Conservation (phyloP, 2,888 invertebrate genomes). For the Trachelus troglodyta region DNA sequence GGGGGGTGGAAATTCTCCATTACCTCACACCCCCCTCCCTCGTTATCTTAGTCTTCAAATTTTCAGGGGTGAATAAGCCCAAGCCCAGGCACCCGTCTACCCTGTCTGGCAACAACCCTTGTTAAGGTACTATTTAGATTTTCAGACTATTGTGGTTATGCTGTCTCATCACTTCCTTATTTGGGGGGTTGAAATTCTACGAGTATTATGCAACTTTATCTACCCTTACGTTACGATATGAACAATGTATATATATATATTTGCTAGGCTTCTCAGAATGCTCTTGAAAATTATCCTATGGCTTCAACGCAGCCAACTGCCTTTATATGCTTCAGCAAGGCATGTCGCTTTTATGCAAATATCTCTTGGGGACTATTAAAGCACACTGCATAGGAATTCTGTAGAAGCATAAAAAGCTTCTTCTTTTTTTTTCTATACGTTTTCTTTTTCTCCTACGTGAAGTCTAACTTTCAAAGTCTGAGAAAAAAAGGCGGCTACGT, state of each 20-base stretch:
- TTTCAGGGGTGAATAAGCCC: constrained; percentile 32
- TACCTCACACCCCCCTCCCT: constrained; percentile 33
- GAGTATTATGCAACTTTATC: no score
- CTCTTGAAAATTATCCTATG: neutral
- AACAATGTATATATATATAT: neutral
- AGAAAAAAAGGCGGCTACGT: neutral
- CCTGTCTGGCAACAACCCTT: constrained; percentile 28
- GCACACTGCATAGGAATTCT: neutral
- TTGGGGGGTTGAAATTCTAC: neutral
- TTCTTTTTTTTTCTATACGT: no score
- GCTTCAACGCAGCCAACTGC: neutral
- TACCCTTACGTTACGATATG: no score
- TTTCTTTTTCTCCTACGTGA: neutral
- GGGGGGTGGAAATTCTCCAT: neutral
- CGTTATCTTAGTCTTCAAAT: constrained; percentile 54
- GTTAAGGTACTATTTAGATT: constrained; percentile 41
- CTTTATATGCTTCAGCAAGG: neutral
- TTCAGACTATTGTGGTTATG: constrained; percentile 25
- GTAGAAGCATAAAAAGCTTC: neutral
- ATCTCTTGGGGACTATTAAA: constrained; percentile 2
- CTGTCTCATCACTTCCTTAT: neutral
- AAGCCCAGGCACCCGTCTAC: neutral
- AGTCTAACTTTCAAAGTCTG: neutral
- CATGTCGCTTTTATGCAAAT: constrained; percentile 1
- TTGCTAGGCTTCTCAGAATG: neutral